phyloP scores from a whole-genome alignment of 37 sponge, comb jelly and placozoan species.

The Corticium candelabrum region DNA sequence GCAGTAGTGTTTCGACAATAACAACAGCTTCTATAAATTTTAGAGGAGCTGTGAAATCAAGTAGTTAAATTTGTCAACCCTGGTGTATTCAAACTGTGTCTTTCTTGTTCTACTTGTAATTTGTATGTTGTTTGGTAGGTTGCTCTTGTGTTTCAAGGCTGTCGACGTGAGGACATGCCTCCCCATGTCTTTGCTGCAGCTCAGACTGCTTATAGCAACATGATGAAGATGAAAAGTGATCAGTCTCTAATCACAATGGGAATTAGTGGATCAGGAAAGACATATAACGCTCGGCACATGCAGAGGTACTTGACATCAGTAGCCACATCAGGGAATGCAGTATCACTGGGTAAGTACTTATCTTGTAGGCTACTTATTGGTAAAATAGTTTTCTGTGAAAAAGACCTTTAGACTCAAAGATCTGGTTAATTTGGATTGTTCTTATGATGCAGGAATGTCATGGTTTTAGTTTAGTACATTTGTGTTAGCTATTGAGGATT shows the following conservation, averaged over 20 bases:
- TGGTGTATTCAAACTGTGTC: too few species aligned
- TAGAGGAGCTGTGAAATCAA: too few species aligned
- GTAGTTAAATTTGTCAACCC: too few species aligned
- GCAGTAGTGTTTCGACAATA: too few species aligned
- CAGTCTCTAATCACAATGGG: conserved; percentile 93
- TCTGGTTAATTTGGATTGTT: too few species aligned
- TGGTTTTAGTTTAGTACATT: too few species aligned
- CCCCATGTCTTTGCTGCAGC: conserved; percentile 91
- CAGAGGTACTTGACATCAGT: conserved; percentile 71
- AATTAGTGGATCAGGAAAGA: conserved; percentile 86
- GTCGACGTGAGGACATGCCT: conserved; percentile 86
- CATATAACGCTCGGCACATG: conserved; percentile 72
- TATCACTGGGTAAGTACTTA: too few species aligned
- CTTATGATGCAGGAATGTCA: too few species aligned
- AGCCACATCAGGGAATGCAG: conserved; percentile 31
- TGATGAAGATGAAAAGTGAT: conserved; percentile 67
- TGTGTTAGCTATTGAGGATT: too few species aligned
- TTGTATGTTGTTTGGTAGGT: conserved; percentile 26
- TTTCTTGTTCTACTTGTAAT: not conserved
- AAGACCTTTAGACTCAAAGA: too few species aligned
- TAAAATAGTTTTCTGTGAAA: not conserved
- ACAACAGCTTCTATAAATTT: too few species aligned
- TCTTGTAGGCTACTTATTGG: not conserved
- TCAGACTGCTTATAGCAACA: conserved; percentile 82
- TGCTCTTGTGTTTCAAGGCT: conserved; percentile 79